These are phyloP conservation scores for Pangasianodon gigas DNA, from an alignment of 2,113 vertebrate genomes.

Conservation along the genomic window DNA sequence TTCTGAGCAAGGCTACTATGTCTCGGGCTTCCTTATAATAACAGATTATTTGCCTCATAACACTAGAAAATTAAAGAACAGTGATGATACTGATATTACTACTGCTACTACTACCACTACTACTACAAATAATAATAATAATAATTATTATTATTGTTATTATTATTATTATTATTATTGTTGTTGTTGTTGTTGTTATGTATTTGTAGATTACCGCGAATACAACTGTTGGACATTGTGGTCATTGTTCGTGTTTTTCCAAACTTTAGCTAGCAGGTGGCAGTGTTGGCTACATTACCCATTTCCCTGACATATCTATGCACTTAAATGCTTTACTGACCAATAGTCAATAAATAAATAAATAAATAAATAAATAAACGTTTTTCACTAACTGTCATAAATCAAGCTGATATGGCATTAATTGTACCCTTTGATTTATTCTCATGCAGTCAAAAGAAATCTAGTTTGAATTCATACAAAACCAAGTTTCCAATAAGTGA, in stretches of 20 bases:
- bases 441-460: not conserved
- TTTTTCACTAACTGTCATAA: not conserved
- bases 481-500: not conserved
- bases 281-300: constrained; percentile 13
- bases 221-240: not conserved
- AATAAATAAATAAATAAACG: not conserved
- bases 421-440: too few species aligned
- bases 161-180: too few species aligned
- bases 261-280: constrained; percentile 2
- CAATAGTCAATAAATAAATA: not conserved
- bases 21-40: not conserved
- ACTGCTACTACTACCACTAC: not conserved
- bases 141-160: not conserved
- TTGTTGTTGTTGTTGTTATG: not conserved
- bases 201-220: not conserved
- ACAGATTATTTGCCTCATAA: not conserved
- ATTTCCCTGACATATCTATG: not conserved
- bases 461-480: not conserved
- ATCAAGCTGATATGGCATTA: not conserved
- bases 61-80: not conserved
- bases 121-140: not conserved
- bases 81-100: not conserved
- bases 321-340: not conserved
- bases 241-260: not conserved
- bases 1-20: not conserved